These are phyloP conservation scores for Hypothenemus hampei DNA, from an alignment of 1,140 invertebrate genomes.

Conservation along the genomic window DNA sequence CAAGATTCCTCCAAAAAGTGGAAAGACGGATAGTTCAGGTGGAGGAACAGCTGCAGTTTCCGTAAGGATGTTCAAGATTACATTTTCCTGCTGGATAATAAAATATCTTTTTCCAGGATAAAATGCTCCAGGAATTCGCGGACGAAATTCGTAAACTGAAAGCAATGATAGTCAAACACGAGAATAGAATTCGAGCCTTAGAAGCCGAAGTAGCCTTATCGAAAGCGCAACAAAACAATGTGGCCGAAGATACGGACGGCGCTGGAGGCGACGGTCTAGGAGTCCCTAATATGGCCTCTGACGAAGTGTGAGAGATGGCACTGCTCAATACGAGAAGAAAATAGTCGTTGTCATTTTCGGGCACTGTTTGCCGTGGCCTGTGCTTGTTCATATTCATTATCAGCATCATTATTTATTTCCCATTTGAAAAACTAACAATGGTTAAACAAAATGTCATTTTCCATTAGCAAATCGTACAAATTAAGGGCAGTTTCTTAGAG, in stretches of 20 bases:
- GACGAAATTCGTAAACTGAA: constrained; percentile 88
- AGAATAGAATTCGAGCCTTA: constrained; percentile 75
- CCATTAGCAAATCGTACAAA: constrained; percentile 8
- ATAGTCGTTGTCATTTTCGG: too few relatives aligned
- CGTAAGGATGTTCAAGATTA: constrained; percentile 39
- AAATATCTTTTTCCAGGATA: constrained; percentile 54
- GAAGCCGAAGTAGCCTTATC: constrained; percentile 56
- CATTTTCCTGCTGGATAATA: neutral
- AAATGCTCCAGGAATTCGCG: constrained; percentile 73
- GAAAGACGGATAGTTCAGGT: constrained; percentile 1
- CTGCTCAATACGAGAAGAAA: too few relatives aligned
- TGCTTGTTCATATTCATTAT: constrained; percentile 1
- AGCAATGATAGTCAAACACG: constrained; percentile 90
- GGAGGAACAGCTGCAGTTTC: constrained; percentile 37
- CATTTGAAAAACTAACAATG: constrained; percentile 3
- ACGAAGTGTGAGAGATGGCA: constrained; percentile 35
- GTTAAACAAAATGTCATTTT: constrained; percentile 3
- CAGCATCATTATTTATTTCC: constrained; percentile 18
- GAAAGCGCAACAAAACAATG: constrained; percentile 39
- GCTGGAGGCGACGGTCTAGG: constrained; percentile 41
- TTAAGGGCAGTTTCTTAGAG: too few relatives aligned
- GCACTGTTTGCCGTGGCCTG: constrained; percentile 7
- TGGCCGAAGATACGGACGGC: constrained; percentile 35
- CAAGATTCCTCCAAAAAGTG: constrained; percentile 43
- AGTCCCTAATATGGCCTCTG: constrained; percentile 32